Base-by-base conservation (phyloP, 2,113 vertebrate species). In the Hipposideros armiger region DNA sequence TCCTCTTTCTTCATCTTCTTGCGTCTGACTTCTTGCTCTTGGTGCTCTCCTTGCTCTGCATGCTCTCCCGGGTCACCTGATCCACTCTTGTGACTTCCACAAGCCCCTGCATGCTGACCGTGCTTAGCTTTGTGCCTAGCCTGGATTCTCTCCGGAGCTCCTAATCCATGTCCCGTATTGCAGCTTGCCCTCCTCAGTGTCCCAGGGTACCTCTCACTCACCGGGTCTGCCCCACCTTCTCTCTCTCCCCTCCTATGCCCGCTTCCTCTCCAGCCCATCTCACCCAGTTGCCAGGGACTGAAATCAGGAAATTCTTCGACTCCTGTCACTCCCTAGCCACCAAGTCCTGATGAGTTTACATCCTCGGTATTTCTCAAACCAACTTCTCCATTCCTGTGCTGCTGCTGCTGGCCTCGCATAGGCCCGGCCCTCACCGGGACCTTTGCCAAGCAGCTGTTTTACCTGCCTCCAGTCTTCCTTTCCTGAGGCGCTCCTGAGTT, bases 111-210 rank as follows among this genome's bases (percentile, higher is more conserved):
- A 0, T 36, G 77, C 60, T 70, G 42, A 15, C 20, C 0, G 0
- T 9, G 56, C 26, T 24, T 26, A 32, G 28, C 90, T 36, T 45
- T 22, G 4, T 70, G 11, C 54, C 28, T 54, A 0, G 28, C 56
- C 32, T 32, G 83, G 60, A 32, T 50, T 26, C 32, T 45, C 32
- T 26, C 40, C 70, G 3, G 3, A 14, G 58, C 62, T 28, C 89
- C 17, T 4, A 50, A 5, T 16, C 4, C 45, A 5, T 11, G 7
- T n/a, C 52, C 11, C 40, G 0, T 54, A 54, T 14, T 69, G 70
- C 32, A 36, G 4, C 22, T 16, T 0, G 2, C 19, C 24, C 17
- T 3, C 2, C 76, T 22, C 3, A 0, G 1, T 15, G 54, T 50
- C 77, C 83, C 24, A 0, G 2, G 62, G 13, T 32, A 30, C 17